Conservation (phyloP, 1,140 invertebrate species). For the Papilio glaucus region DNA sequence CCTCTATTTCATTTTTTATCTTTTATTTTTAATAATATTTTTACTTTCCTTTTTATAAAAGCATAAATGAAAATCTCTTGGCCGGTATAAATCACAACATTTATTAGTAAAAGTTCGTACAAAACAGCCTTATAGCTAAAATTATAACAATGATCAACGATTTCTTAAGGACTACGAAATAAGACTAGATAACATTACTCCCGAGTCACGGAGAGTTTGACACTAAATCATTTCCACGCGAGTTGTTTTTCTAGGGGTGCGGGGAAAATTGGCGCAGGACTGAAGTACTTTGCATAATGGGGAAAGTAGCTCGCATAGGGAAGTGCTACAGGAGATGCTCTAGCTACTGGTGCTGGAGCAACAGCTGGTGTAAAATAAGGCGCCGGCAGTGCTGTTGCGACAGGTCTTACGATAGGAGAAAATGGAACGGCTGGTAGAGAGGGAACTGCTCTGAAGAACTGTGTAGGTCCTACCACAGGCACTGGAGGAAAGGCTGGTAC, state of each 20-base stretch:
- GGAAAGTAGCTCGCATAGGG: constrained; percentile 43
- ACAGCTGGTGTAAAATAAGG: constrained; percentile 60
- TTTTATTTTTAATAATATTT: too few species aligned
- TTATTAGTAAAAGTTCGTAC: constrained; percentile 46
- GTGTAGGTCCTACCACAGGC: constrained; percentile 38
- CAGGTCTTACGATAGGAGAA: constrained; percentile 56
- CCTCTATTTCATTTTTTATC: too few species aligned
- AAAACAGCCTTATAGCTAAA: constrained; percentile 44
- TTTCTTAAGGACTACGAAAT: constrained; percentile 39
- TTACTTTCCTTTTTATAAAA: not conserved
- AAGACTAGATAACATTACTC: constrained; percentile 32
- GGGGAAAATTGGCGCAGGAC: constrained; percentile 51
- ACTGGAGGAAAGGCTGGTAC: constrained; percentile 45
- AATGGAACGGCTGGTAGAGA: constrained; percentile 47
- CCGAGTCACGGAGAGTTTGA: not conserved
- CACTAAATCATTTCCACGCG: constrained; percentile 69
- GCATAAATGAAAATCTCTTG: not conserved
- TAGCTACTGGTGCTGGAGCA: constrained; percentile 46
- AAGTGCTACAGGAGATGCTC: constrained; percentile 43
- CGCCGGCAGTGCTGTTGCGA: constrained; percentile 50
- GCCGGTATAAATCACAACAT: constrained; percentile 12
- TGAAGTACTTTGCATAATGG: constrained; percentile 42
- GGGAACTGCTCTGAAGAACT: constrained; percentile 45
- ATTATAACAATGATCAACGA: constrained; percentile 45
- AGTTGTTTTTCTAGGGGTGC: constrained; percentile 61